Conservation (phyloP, 2,797 vertebrate species). For the Myripristis jacobus region DNA sequence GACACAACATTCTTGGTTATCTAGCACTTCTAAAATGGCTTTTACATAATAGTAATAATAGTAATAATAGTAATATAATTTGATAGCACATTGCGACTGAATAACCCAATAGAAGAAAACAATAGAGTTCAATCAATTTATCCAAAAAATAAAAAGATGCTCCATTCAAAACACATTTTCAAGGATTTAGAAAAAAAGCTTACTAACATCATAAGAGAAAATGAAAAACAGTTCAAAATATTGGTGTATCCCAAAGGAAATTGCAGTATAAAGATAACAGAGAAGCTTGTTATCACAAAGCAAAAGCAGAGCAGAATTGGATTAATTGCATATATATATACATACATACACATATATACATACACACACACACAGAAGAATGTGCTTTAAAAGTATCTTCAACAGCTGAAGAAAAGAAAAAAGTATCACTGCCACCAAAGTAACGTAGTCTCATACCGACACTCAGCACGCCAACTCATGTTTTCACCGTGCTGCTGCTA, state of each 20-base stretch:
- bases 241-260: background rate
- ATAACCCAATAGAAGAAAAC: too few species aligned
- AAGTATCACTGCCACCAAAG: background rate
- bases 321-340: too few species aligned
- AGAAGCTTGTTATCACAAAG: background rate
- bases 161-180: too few species aligned
- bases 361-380: too few species aligned
- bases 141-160: background rate
- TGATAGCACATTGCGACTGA: too few species aligned
- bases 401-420: background rate
- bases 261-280: too few species aligned
- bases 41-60: too few species aligned
- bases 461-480: slow-evolving; percentile 14
- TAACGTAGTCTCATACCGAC: slow-evolving; percentile 1
- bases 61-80: too few species aligned
- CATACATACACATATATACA: too few species aligned
- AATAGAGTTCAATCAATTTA: too few species aligned
- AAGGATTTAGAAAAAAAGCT: background rate
- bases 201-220: background rate
- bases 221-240: background rate
- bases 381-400: background rate
- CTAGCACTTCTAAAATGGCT: slow-evolving; percentile 1
- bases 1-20: slow-evolving; percentile 5
- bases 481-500: slow-evolving; percentile 25
- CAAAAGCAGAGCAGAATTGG: background rate